Evolutionary conservation across 2,113 vertebrate species (phyloP), one percentile per base, ranked within the genome.

Genomic region (Bagarius yarrelli): DNA sequence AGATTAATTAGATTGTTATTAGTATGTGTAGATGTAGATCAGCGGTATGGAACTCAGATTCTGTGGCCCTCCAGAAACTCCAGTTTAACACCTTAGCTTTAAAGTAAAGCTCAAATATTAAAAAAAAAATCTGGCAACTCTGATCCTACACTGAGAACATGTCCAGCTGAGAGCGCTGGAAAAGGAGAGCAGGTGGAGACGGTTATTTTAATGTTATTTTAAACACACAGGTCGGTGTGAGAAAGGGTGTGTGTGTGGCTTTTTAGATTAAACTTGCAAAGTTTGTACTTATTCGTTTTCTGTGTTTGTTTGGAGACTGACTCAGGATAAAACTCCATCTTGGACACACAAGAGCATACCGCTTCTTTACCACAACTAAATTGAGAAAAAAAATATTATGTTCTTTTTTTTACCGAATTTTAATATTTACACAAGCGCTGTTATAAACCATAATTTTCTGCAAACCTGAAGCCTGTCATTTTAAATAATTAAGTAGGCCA

Each of bases 271-370:
- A 85, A 82, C 76, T 82, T 80, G 82, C 40, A 81, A 44, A 36
- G 71, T 52, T 78, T 82, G 80, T 76, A 75, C 63, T 67, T 30
- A 50, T 67, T 70, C 67, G 64, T 81, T 30, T 40, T 16, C 83
- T 74, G 69, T 70, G 76, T 85, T 85, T 85, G 83, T 85, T 79
- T 82, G 80, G 44, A 82, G 36, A 74, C 79, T 61, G 61, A 18
- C 56, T 81, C 32, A 16, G 80, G 63, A 19, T 72, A 73, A 71
- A 74, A 55, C 56, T 61, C 76, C 52, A 9, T 84, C 69, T 63
- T 23, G 5, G 50, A 19, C 55, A 63, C 55, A 61, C 50, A 53
- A 1, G 27, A 80, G 32, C 72, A 71, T 5, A 25, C 15, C 63
- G 57, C 44, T 52, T 18, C 4, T 47, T 53, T 44, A 30, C 47